Base-by-base conservation (phyloP, 2,888 invertebrate genomes). In the Octodonta nipae region DNA sequence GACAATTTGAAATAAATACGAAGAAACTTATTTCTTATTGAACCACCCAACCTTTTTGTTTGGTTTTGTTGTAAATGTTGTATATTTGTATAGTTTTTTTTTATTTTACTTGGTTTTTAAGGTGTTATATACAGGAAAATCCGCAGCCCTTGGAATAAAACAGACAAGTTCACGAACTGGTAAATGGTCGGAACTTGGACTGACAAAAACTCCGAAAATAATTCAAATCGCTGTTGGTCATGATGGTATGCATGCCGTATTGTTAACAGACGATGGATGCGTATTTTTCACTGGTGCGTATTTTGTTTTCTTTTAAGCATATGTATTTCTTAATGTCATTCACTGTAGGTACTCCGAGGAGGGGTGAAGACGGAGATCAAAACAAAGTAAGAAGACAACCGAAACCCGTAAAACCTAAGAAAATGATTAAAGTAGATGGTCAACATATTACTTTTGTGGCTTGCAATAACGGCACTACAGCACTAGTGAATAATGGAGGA, bases 381-480 rank as follows among this genome's bases (percentile, higher is more conserved):
- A 56, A 45, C 36, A 78, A 77, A 56, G 75, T 78, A 34, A 70
- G 92, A 3, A 68, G 91, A 2, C 83, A 85, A 51, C 84, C 88
- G 0, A 92, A 91, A 63, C 82, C 92, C 0, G 78, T 81, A 0
- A 87, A 92, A 51, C 91, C 91, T 7, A 91, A 89, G 64, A 88
- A 86, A 63, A 84, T 93, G 67, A 74, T 78, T 17, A 84, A 86
- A 65, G 78, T 89, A 37, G 92, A 92, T 50, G 81, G 85, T 0
- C 82, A 88, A 52, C 71, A 75, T 48, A 73, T 93, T 15, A 70
- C 82, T 1, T 75, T 76, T 47, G 84, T 83, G 1, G 89, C 92
- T 0, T 92, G 92, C 55, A 95, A 93, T 61, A 88, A 89, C 61
- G 93, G 92, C 4, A 87, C 91, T 2, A 87, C 91, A 6, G 93